phyloP scores from a whole-genome alignment of 2,113 vertebrate genomes.

The Blennius ocellaris region DNA sequence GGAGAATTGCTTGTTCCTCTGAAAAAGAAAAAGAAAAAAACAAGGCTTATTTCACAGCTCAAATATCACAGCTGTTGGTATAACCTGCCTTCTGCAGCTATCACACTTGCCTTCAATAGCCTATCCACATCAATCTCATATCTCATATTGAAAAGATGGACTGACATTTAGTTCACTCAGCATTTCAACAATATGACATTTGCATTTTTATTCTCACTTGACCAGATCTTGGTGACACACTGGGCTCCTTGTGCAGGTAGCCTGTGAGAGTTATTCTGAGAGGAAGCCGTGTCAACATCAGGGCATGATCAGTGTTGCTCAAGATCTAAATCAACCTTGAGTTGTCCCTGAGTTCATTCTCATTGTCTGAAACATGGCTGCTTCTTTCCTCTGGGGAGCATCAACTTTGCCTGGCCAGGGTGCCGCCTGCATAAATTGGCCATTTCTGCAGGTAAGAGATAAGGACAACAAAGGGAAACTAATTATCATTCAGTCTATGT shows the following conservation, averaged over 20 bases:
- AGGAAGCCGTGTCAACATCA: slow-evolving; percentile 66
- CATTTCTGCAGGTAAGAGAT: slow-evolving; percentile 84
- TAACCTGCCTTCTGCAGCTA: slow-evolving; percentile 69
- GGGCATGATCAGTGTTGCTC: slow-evolving; percentile 53
- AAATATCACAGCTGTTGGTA: slow-evolving; percentile 77
- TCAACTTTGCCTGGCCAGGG: slow-evolving; percentile 79
- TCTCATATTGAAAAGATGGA: slow-evolving; percentile 69
- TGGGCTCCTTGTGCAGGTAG: slow-evolving; percentile 26
- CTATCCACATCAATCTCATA: slow-evolving; percentile 71
- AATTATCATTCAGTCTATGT: slow-evolving; percentile 83
- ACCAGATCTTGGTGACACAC: slow-evolving; percentile 58
- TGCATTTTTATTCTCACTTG: slow-evolving; percentile 76
- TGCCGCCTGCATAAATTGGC: slow-evolving; percentile 79
- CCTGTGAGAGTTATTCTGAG: slow-evolving; percentile 34
- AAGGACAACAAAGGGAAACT: slow-evolving; percentile 81
- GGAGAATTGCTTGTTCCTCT: slow-evolving; percentile 60
- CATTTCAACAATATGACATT: slow-evolving; percentile 79
- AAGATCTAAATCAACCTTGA: slow-evolving; percentile 81
- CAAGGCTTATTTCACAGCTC: slow-evolving; percentile 69
- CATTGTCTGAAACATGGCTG: slow-evolving; percentile 78
- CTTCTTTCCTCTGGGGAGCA: slow-evolving; percentile 76
- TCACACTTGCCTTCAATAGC: slow-evolving; percentile 60
- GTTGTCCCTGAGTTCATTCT: slow-evolving; percentile 75
- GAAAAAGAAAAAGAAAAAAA: slow-evolving; percentile 22
- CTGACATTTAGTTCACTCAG: slow-evolving; percentile 78